A percentile compares a stretch with the other conserved stretches of the same genome.
Evolutionary conservation across 1,140 invertebrate genomes (phyloP).

Genomic region (Nebria ingens): DNA sequence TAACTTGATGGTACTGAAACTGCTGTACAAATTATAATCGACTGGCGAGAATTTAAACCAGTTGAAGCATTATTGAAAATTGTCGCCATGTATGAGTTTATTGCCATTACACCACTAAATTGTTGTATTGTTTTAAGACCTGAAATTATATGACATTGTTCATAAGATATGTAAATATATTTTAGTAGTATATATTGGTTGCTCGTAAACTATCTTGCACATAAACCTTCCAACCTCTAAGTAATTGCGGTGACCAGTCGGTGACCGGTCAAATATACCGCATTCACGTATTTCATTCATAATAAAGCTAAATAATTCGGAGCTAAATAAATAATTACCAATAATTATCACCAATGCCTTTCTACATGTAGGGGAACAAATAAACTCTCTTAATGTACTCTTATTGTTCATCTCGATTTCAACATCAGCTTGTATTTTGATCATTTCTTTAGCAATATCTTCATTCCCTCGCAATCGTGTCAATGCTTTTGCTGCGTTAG

Average conservation of each 20-base stretch:
- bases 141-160: too few species aligned
- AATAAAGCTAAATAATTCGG: too few species aligned
- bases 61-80: conserved; percentile 24
- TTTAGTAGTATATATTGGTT: too few species aligned
- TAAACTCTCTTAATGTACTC: background rate
- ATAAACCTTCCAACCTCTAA: too few species aligned
- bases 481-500: background rate
- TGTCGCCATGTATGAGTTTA: conserved; percentile 27
- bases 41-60: conserved; percentile 19
- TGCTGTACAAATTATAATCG: conserved; percentile 25
- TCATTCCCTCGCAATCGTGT: background rate
- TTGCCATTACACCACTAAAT: conserved; percentile 25
- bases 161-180: too few species aligned
- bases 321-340: conserved; percentile 3
- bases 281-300: too few species aligned
- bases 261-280: too few species aligned
- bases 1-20: conserved; percentile 7
- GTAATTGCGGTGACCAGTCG: too few species aligned
- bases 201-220: too few species aligned
- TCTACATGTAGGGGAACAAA: background rate
- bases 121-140: conserved; percentile 15
- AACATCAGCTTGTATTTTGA: background rate
- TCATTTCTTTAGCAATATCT: background rate
- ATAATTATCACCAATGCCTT: background rate
- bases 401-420: conserved; percentile 1